Evolutionary conservation across 2,113 vertebrate genomes (phyloP), one percentile per base, ranked within the genome.

Genomic region (Cyanistes caeruleus): DNA sequence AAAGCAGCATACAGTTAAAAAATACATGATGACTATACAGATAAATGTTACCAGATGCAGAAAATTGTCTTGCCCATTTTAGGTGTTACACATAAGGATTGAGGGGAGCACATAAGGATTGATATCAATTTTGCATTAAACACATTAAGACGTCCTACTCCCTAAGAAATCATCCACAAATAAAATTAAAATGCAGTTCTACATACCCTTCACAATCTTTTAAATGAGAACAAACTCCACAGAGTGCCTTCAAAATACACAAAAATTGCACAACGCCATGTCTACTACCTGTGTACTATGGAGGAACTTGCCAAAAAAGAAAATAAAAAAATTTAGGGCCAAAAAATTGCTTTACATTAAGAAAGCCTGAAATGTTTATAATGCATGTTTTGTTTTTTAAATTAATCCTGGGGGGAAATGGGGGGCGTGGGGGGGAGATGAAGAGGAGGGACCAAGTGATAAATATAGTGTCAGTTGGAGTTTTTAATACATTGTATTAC

Each of bases 341-440:
- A 55, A 43, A 80, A 87, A 23, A 31, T 18, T 33, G 74, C 3
- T 69, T 33, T 6, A 0, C 9, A 15, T 75, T 68, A 83, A 67
- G 48, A 63, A 67, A 24, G 17, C 10, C 31, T 63, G 39, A 79
- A 75, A 64, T 15, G 2, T 53, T 82, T 88, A 27, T 20, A 11
- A 27, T 35, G 21, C 4, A 11, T 39, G 4, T 37, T 87, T 85
- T 37, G 1, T 4, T 53, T 89, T 87, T 52, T 55, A 12, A 64
- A 90, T 90, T 43, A 28, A 48, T 52, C 23, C 18, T 17, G 11
- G 11, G 17, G 21, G 8, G 0, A 13, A 72, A 49, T 22, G 13
- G 13, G 19, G 13, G 10, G 4, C 3, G 12, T 19, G 15, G 21
- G 0, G 1, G 14, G 1, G 8, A 27, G 27, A 8, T 18, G 8